Evolutionary conservation across 2,797 vertebrate genomes (phyloP), one percentile per base, ranked within the genome.

Genomic region (Acridotheres tristis): DNA sequence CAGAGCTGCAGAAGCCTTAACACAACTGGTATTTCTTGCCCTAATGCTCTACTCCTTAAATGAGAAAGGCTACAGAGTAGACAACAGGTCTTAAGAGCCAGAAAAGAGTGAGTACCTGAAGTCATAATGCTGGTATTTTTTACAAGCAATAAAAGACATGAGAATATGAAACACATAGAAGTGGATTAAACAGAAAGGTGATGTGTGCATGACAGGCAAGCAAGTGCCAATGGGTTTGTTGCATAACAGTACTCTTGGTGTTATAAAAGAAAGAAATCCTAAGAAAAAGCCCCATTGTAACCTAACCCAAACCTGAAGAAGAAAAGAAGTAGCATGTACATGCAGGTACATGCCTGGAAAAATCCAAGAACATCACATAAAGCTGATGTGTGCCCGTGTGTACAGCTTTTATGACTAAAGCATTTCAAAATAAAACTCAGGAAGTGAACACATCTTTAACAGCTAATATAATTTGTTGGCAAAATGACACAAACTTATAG

Each of bases 101-200:
- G 61, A 83, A 94, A 88, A 89, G 34, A 83, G 54, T 45, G 32
- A 88, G 58, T 48, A 75, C 38, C 26, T 87, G 48, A 89, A 85
- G 68, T 85, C 81, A 92, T 92, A 92, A 87, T 77, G 75, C 2
- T 54, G 62, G 29, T 63, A 59, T 80, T 79, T 92, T 94, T 94
- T 81, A 96, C 63, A 91, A 68, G 89, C 76, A 86, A 66, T 90
- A 91, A 93, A 92, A 89, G 48, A 84, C 73, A 77, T 1, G 30
- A 84, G 76, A 89, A 89, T 79, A 93, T 93, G 92, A 96, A 96
- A 97, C 93, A 93, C 90, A 58, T 67, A 91, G 69, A 88, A 81
- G 73, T 58, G 34, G 69, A 91, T 4, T 89, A 76, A 89, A 95
- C 40, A 81, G 58, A 88, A 93, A 50, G 66, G 76, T 50, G 62